Base-by-base conservation (phyloP, 2,888 invertebrate genomes). In the Conomelus anceps region DNA sequence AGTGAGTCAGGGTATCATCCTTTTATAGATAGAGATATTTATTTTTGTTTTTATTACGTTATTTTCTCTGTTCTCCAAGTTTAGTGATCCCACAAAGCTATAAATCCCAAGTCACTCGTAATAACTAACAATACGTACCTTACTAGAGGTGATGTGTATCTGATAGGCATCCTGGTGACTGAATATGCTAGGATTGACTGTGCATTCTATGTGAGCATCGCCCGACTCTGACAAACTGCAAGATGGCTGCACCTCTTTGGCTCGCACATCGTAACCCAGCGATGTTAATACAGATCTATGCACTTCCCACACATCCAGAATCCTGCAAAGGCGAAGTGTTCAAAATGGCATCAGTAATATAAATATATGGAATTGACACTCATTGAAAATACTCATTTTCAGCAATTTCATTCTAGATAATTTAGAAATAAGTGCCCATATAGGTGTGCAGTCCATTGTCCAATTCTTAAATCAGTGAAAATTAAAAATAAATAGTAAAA, bases 281-380 rank as follows among this genome's bases (percentile, higher is more conserved):
- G 93, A 93, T 85, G 93, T 91, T 63, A 94, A 92, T 90, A 93
- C 93, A 86, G 93, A 92, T 90, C 94, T 93, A 91, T 94, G 94
- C 3, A 94, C 92, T 90, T 94, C 94, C 94, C 95, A 95, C 4
- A 94, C 93, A 91, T 94, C 94, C 84, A 94, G 91, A 89, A 94
- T 93, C 91, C 93, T 94, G 89, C 92, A 90, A 90, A 23, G 88
- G 88, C 89, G 84, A 89, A 89, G 89, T 93, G 11, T 7, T 26
- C 26, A 26, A 4, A 26, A 11, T 26, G 4, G 6, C 6, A 7
- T 11, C 4, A 26, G 26, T 26, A 7, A 7, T 4, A 26, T 26
- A 7, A 4, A 26, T 11, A 26, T 11, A 26, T 26, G 4, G 11
- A 7, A 7, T 26, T 11, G 6, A 26, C 26, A 26, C 26, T 26